Evolutionary conservation across 2,113 vertebrate species (phyloP).

Genomic region (Fregata magnificens): DNA sequence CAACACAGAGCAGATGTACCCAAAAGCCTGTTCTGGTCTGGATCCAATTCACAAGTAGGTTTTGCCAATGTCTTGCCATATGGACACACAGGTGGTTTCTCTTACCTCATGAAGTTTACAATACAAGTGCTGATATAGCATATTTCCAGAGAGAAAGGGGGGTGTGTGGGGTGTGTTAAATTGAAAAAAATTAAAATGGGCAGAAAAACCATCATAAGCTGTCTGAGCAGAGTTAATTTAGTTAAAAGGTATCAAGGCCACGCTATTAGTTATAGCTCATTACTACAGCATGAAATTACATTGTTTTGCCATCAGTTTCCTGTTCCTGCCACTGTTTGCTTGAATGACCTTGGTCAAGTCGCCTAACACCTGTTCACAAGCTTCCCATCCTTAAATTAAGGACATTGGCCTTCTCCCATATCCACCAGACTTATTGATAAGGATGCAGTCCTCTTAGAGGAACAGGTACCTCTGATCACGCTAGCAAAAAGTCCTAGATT

Average conservation of each 20-base stretch:
- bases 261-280: background rate
- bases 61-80: background rate
- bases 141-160: background rate
- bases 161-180: too few relatives aligned
- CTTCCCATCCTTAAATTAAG: background rate
- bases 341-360: background rate
- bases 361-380: background rate
- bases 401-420: background rate
- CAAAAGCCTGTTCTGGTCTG: background rate
- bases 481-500: background rate
- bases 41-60: background rate
- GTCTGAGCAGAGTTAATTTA: background rate
- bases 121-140: background rate
- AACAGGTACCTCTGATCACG: background rate
- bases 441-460: background rate
- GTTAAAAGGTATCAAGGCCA: background rate
- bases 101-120: background rate
- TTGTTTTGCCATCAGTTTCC: background rate
- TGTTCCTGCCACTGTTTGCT: background rate
- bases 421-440: background rate
- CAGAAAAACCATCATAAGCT: background rate
- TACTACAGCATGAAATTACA: background rate
- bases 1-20: background rate
- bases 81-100: background rate
- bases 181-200: background rate